Base-by-base conservation (phyloP, 2,113 vertebrate genomes). In the Strix aluco region DNA sequence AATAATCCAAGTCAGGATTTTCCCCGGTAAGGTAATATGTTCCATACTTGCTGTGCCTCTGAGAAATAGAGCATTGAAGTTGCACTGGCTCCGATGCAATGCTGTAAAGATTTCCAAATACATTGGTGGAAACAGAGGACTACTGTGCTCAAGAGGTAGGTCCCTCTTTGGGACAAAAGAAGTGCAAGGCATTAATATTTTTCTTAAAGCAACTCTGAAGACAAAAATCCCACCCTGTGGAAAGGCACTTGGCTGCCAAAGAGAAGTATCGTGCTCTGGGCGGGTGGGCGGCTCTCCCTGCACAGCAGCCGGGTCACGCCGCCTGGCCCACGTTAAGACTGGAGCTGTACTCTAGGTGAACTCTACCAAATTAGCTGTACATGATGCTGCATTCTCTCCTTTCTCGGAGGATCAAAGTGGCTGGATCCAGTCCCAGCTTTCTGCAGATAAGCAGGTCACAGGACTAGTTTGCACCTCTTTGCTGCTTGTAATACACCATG, bases 371-470 rank as follows among this genome's bases (percentile, higher is more conserved):
- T 98, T 98, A 98, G 97, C 98, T 96, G 90, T 93, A 97, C 96
- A 92, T 4, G 79, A 92, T 89, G 94, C 93, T 97, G 96, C 98
- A 80, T 95, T 96, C 96, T 95, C 94, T 96, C 90, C 96, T 95
- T 97, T 97, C 97, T 88, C 26, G 6, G 77, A 94, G 92, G 97
- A 98, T 98, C 98, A 98, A 98, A 98, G 97, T 58, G 74, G 82
- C 92, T 98, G 98, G 98, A 98, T 51, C 4, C 15, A 59, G 80
- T 94, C 97, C 98, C 97, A 96, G 97, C 54, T 88, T 95, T 97
- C 92, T 93, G 77, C 49, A 97, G 98, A 98, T 98, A 98, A 98
- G 94, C 91, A 95, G 95, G 97, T 98, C 98, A 98, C 98, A 97
- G 97, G 98, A 97, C 97, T 96, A 70, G 47, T 97, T 98, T 95